Evolutionary conservation across 1,140 invertebrate genomes (phyloP).

Genomic region (Heliconius melpomene): DNA sequence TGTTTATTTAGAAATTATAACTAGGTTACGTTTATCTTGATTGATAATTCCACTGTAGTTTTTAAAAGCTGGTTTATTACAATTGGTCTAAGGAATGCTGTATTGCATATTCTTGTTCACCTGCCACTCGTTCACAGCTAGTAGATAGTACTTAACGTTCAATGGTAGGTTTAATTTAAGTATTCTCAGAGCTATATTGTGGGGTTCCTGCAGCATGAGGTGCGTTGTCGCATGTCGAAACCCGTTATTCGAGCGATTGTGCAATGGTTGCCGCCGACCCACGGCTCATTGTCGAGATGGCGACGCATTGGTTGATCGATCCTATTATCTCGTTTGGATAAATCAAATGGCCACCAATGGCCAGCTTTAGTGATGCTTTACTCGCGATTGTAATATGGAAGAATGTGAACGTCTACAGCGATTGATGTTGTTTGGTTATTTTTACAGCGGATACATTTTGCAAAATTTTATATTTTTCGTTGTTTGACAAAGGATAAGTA

Average conservation of each 20-base stretch:
- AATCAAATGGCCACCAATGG: slow-evolving; percentile 50
- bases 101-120: background rate
- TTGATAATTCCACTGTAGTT: background rate
- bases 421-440: slow-evolving; percentile 11
- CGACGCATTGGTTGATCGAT: slow-evolving; percentile 62
- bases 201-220: slow-evolving; percentile 39
- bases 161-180: slow-evolving; percentile 29
- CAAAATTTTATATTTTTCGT: background rate
- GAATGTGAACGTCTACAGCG: slow-evolving; percentile 29
- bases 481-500: background rate
- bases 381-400: slow-evolving; percentile 32
- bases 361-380: slow-evolving; percentile 32
- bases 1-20: slow-evolving; percentile 5
- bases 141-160: background rate
- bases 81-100: slow-evolving; percentile 4
- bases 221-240: slow-evolving; percentile 56
- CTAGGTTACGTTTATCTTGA: background rate
- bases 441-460: background rate
- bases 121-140: background rate
- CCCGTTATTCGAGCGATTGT: slow-evolving; percentile 62
- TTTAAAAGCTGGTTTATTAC: background rate
- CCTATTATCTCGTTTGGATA: slow-evolving; percentile 62
- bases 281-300: slow-evolving; percentile 73
- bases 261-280: slow-evolving; percentile 53
- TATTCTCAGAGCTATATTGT: slow-evolving; percentile 34